Conservation (phyloP, 2,888 invertebrate genomes). For the Trisateles emortualis region DNA sequence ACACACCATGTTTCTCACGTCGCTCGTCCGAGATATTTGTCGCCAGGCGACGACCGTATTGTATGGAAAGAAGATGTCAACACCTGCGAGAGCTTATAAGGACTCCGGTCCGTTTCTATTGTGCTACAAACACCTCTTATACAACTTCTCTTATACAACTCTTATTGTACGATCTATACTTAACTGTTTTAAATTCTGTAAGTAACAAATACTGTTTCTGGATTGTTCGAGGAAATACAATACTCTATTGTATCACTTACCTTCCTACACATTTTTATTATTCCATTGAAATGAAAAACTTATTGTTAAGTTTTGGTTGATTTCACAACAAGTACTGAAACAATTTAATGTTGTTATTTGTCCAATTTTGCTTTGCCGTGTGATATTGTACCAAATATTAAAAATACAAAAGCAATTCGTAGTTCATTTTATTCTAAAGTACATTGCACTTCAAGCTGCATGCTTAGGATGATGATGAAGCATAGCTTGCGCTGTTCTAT, state of each 20-base stretch:
- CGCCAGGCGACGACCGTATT: slow-evolving; percentile 54
- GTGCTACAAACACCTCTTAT: slow-evolving; percentile 58
- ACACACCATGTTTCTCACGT: slow-evolving; percentile 58
- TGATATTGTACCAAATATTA: slow-evolving; percentile 20
- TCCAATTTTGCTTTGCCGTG: slow-evolving; percentile 9
- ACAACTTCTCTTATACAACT: slow-evolving; percentile 60
- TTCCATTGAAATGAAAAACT: slow-evolving; percentile 3
- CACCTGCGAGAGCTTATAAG: slow-evolving; percentile 75
- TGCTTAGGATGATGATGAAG: slow-evolving; percentile 74
- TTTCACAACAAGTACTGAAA: not conserved
- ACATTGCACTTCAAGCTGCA: slow-evolving; percentile 54
- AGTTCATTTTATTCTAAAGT: slow-evolving; percentile 42
- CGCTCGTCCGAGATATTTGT: slow-evolving; percentile 56
- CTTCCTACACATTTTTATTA: not conserved
- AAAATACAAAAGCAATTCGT: slow-evolving; percentile 30
- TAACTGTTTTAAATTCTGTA: slow-evolving; percentile 54
- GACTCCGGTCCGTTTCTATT: slow-evolving; percentile 58
- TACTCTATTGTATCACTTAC: slow-evolving; percentile 6
- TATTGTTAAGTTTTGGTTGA: not conserved
- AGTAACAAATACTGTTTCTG: slow-evolving; percentile 48
- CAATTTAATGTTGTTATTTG: not conserved
- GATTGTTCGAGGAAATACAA: slow-evolving; percentile 28
- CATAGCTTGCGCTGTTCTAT: slow-evolving; percentile 69
- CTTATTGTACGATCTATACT: slow-evolving; percentile 61
- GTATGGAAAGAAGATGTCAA: slow-evolving; percentile 60